phyloP scores from a whole-genome alignment of 2,797 vertebrate species.

The Phylloscopus collybita region DNA sequence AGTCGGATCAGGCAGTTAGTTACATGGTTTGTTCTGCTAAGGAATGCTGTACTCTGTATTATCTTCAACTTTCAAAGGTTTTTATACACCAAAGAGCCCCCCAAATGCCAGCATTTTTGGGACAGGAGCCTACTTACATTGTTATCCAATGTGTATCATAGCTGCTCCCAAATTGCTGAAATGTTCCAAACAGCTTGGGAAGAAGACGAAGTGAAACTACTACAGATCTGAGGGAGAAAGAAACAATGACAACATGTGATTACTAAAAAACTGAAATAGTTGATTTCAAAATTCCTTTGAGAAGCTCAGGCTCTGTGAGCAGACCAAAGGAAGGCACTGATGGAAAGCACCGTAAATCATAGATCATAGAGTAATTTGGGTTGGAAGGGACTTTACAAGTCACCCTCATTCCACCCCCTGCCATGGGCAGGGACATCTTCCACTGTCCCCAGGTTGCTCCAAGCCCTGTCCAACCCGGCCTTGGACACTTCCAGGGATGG shows the following conservation, averaged over 20 bases:
- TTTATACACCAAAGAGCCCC: background rate
- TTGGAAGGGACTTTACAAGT: background rate
- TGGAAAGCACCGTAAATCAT: background rate
- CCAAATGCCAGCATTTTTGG: background rate
- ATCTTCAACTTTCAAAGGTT: background rate
- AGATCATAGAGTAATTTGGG: background rate
- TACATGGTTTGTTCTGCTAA: background rate
- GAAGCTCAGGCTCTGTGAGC: background rate
- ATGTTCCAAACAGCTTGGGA: constrained; percentile 97
- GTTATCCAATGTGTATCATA: constrained; percentile 99
- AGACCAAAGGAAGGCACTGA: background rate
- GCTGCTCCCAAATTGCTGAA: constrained; percentile 98
- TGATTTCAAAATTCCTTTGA: background rate
- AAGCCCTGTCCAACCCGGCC: fast-evolving
- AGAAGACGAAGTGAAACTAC: constrained; percentile 96
- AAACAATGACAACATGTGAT: background rate
- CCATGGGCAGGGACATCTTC: background rate
- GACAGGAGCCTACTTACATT: constrained; percentile 83
- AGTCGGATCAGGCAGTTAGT: background rate
- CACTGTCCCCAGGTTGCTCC: fast-evolving
- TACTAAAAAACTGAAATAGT: background rate
- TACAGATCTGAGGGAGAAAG: constrained; percentile 86
- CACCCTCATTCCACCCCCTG: background rate
- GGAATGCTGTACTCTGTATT: background rate
- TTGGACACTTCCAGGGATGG: background rate